These are phyloP conservation scores for Gorsachius goisagi DNA, from an alignment of 2,113 vertebrate genomes.

Conservation along the genomic window DNA sequence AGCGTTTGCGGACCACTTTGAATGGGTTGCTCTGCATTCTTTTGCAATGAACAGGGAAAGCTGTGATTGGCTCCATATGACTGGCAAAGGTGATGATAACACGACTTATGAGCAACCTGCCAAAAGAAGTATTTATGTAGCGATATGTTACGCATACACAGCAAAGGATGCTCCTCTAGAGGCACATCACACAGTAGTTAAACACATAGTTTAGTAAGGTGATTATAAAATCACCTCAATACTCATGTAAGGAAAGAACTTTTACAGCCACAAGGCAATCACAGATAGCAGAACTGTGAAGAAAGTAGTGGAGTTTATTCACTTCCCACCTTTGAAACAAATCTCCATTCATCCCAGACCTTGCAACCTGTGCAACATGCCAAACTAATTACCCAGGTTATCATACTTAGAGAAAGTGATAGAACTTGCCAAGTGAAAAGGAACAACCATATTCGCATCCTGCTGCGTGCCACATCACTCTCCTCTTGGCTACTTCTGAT, in stretches of 20 bases:
- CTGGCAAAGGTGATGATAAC: slow-evolving; percentile 51
- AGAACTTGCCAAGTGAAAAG: slow-evolving; percentile 11
- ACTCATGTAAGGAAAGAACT: not conserved
- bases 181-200: slow-evolving; percentile 8
- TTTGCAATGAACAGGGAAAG: slow-evolving; percentile 26
- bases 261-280: not conserved
- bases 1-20: not conserved
- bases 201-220: not conserved
- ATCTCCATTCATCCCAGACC: not conserved
- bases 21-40: slow-evolving; percentile 8
- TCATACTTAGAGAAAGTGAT: not conserved
- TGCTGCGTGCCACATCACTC: not conserved
- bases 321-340: not conserved
- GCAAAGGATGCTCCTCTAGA: slow-evolving; percentile 38
- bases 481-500: slow-evolving; percentile 26
- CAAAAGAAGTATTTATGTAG: slow-evolving; percentile 13
- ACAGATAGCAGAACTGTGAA: not conserved
- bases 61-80: slow-evolving; percentile 55
- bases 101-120: slow-evolving; percentile 49
- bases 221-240: not conserved
- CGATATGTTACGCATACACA: not conserved
- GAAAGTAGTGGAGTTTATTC: not conserved
- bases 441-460: not conserved
- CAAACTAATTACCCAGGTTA: not conserved
- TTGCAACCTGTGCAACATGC: not conserved